A percentile compares a stretch with the other conserved stretches of the same genome.
These are phyloP conservation scores for Cotesia typhae DNA, from an alignment of 1,140 invertebrate genomes.

Conservation along the genomic window DNA sequence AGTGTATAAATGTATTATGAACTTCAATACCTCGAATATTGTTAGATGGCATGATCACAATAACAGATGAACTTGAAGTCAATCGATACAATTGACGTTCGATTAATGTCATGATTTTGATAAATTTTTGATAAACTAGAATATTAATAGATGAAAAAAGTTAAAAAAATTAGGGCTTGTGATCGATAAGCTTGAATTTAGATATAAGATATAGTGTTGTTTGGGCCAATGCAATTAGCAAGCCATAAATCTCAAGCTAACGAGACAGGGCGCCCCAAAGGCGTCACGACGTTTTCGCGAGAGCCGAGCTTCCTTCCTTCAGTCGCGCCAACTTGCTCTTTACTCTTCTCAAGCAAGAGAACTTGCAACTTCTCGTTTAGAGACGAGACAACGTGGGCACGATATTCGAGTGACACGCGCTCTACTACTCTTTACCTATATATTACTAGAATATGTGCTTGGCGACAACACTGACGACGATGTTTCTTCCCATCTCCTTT, in stretches of 20 bases:
- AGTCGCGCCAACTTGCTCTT: constrained; percentile 33
- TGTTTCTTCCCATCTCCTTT: background rate
- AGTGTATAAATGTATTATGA: too few species aligned
- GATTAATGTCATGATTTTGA: too few species aligned
- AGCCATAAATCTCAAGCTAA: constrained; percentile 63
- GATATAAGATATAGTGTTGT: constrained; percentile 47
- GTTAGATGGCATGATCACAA: too few species aligned
- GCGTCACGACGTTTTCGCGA: constrained; percentile 55
- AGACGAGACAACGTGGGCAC: constrained; percentile 20
- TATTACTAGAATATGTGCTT: background rate
- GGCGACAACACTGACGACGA: constrained; percentile 10
- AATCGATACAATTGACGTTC: too few species aligned
- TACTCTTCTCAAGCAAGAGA: constrained; percentile 38
- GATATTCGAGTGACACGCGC: constrained; percentile 45
- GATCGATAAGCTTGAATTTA: constrained; percentile 17
- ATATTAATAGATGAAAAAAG: too few species aligned
- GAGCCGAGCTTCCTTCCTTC: constrained; percentile 10
- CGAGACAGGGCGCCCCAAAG: constrained; percentile 64
- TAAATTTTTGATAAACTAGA: too few species aligned
- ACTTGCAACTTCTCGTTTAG: constrained; percentile 51
- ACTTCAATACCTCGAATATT: too few species aligned
- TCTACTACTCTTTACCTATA: constrained; percentile 33
- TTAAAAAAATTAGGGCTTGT: background rate
- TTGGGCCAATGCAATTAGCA: constrained; percentile 62
- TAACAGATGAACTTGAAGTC: too few species aligned